A percentile compares a stretch with the other conserved stretches of the same genome.
Evolutionary conservation across 2,113 vertebrate genomes (phyloP).

Genomic region (Xenopus laevis): DNA sequence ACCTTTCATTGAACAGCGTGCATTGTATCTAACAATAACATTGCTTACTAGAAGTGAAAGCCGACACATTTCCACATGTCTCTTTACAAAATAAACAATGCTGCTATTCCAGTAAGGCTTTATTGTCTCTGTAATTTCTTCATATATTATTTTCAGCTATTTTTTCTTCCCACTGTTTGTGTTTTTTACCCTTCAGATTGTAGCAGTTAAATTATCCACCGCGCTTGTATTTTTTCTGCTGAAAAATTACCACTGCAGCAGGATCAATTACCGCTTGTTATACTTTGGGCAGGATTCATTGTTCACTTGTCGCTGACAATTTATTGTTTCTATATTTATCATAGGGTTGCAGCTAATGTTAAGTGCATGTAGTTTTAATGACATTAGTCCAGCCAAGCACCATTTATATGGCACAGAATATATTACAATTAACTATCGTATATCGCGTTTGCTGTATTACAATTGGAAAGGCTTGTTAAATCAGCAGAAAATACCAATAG

Average conservation of each 20-base stretch:
- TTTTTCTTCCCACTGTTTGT: background rate
- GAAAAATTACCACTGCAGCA: constrained; percentile 18
- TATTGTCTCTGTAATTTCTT: background rate
- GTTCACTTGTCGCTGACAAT: constrained; percentile 15
- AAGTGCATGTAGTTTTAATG: constrained; percentile 18
- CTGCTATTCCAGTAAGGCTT: background rate
- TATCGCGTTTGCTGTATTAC: background rate
- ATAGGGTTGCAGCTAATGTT: constrained; percentile 9
- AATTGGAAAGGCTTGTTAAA: background rate
- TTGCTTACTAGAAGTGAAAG: background rate
- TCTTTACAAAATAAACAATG: background rate
- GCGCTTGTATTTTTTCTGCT: constrained; percentile 10
- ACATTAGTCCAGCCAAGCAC: background rate
- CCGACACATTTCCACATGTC: background rate
- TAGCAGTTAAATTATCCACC: constrained; percentile 1
- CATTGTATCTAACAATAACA: background rate
- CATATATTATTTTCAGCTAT: background rate
- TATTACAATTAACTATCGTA: background rate
- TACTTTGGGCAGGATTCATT: constrained; percentile 15
- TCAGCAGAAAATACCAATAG: background rate
- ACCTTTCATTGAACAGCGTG: background rate
- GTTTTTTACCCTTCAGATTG: background rate
- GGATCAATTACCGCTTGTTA: constrained; percentile 23
- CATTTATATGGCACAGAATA: background rate
- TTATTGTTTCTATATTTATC: constrained; percentile 20